Conservation (phyloP, 2,113 vertebrate genomes). For the Solenodon paradoxus region DNA sequence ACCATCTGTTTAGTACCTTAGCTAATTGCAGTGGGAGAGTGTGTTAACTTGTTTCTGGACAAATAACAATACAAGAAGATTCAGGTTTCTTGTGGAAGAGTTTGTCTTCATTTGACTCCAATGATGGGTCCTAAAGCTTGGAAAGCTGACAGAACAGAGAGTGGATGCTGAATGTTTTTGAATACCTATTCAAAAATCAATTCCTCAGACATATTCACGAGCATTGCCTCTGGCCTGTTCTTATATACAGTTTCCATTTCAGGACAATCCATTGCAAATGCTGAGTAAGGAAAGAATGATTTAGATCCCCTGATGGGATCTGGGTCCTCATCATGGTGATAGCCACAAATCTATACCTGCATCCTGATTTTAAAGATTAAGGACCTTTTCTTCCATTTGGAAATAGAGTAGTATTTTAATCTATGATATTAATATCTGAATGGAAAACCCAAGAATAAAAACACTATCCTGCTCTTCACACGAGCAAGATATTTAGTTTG, state of each 20-base stretch:
- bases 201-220: not conserved
- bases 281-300: not conserved
- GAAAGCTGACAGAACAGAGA: not conserved
- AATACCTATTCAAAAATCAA: not conserved
- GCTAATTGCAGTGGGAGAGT: constrained; percentile 31
- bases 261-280: not conserved
- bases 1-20: constrained; percentile 48
- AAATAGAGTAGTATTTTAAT: not conserved
- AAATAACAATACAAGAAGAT: not conserved
- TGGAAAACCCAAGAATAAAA: not conserved
- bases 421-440: not conserved
- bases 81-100: not conserved
- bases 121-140: not conserved
- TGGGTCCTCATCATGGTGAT: not conserved
- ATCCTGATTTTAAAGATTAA: not conserved
- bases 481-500: not conserved
- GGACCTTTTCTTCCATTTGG: not conserved
- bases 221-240: not conserved
- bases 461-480: not conserved
- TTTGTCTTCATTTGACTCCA: not conserved
- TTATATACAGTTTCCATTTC: not conserved
- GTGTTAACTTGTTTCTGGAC: not conserved
- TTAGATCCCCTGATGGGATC: not conserved
- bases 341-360: not conserved
- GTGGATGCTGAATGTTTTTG: not conserved